Evolutionary conservation across 2,797 vertebrate genomes (phyloP), one percentile per base, ranked within the genome.

Genomic region (Carcharodon carcharias): DNA sequence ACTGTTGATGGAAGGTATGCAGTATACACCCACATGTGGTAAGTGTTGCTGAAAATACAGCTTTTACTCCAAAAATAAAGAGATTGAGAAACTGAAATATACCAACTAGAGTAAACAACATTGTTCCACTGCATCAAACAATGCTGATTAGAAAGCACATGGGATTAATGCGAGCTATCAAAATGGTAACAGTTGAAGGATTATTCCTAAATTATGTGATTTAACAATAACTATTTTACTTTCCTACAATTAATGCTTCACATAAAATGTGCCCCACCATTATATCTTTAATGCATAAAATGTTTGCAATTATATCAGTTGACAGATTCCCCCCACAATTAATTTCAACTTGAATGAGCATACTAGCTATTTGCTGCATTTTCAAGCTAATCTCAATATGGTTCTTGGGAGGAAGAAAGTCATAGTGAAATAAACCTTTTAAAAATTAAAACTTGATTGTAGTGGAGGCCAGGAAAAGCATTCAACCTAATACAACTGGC

Each of bases 191-290:
- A 5, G 61, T 40, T 92, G 89, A 35, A 18, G 35, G 7, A 16
- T 65, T 92, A 65, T 18, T 61, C 45, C 9, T n/a, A 35, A 91
- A 61, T 21, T 21, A 40, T 63, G 89, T 63, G 58, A 92, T n/a
- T 92, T 92, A 92, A 65, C 58, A 92, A 63, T 92, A 92, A 63
- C 63, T 65, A 63, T 63, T n/a, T 92, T 11, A 92, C 35, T 92
- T 63, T 23, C 58, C 8, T 16, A n/a, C 16, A 92, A 92, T n/a
- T 63, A 0, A 40, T n/a, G 89, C 16, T 35, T 63, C 31, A 63
- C 61, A 21, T 92, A 35, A 56, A 92, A 65, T 23, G 58, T 92
- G 58, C 5, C 35, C 58, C 56, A 63, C 35, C 35, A 63, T 92
- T 92, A 18, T 40, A 63, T 63, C 16, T 18, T 92, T 92, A 63